Conservation (phyloP, 2,113 vertebrate species). For the Cebidichthys violaceus region DNA sequence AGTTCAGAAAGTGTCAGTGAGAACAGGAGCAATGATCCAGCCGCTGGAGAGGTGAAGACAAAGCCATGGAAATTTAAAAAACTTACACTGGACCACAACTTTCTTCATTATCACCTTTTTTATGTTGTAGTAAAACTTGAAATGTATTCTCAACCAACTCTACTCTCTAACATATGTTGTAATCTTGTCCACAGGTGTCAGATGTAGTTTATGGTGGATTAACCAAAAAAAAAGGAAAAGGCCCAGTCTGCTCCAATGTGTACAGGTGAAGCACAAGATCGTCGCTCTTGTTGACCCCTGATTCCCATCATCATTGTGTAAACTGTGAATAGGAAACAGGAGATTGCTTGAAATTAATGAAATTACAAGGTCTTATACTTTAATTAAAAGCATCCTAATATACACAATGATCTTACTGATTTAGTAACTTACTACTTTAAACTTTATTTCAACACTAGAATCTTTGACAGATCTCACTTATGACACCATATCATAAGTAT, state of each 20-base stretch:
- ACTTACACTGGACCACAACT: background rate
- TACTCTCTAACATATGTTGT: background rate
- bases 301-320: background rate
- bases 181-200: slow-evolving; percentile 26
- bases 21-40: slow-evolving; percentile 10
- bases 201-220: background rate
- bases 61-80: background rate
- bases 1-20: slow-evolving; percentile 6
- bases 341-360: background rate
- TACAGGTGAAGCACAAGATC: slow-evolving; percentile 48
- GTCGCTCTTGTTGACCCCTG: background rate
- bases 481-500: background rate
- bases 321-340: slow-evolving; percentile 2
- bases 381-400: background rate
- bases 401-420: background rate
- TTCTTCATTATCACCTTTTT: background rate
- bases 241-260: background rate
- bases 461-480: background rate
- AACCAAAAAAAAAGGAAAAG: slow-evolving; percentile 17
- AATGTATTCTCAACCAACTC: background rate
- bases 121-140: background rate
- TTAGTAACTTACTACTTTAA: background rate
- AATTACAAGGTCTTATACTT: background rate
- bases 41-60: slow-evolving; percentile 40
- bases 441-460: background rate